phyloP scores from a whole-genome alignment of 2,113 vertebrate genomes.

The Alethe castanea region DNA sequence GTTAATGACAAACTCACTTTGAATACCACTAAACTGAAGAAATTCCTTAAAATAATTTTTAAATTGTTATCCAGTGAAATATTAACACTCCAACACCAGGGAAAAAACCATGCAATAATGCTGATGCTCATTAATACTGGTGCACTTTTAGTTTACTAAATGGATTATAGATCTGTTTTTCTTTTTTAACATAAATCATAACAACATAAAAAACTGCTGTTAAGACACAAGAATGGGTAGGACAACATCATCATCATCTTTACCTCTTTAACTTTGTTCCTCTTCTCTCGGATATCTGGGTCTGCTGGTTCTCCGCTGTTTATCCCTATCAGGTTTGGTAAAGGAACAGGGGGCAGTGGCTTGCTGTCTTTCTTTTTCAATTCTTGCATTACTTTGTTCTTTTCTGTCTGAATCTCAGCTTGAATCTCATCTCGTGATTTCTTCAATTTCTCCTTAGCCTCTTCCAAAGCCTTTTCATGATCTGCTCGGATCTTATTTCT shows the following conservation, averaged over 20 bases:
- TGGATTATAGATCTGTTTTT: background rate
- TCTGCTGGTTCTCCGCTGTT: constrained; percentile 89
- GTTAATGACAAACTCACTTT: background rate
- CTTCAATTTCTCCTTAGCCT: constrained; percentile 96
- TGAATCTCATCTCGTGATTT: constrained; percentile 92
- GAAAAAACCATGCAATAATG: background rate
- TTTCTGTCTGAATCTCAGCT: constrained; percentile 97
- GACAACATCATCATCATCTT: background rate
- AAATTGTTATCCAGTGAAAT: background rate
- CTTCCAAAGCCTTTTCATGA: constrained; percentile 94
- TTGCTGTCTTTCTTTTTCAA: constrained; percentile 85
- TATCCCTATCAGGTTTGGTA: constrained; percentile 91
- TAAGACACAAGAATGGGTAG: background rate
- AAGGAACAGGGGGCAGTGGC: constrained; percentile 86
- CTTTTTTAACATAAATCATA: background rate
- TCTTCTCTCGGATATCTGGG: constrained; percentile 85
- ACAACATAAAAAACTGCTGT: background rate
- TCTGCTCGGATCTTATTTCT: constrained; percentile 96
- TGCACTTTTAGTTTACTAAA: background rate
- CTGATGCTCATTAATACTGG: background rate
- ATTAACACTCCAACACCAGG: background rate
- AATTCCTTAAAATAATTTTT: background rate
- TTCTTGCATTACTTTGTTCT: constrained; percentile 88
- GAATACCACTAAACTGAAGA: background rate
- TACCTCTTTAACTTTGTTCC: constrained; percentile 98